Base-by-base conservation (phyloP, 37 sponge, comb jelly and placozoan species). In the Eunapius fragilis region DNA sequence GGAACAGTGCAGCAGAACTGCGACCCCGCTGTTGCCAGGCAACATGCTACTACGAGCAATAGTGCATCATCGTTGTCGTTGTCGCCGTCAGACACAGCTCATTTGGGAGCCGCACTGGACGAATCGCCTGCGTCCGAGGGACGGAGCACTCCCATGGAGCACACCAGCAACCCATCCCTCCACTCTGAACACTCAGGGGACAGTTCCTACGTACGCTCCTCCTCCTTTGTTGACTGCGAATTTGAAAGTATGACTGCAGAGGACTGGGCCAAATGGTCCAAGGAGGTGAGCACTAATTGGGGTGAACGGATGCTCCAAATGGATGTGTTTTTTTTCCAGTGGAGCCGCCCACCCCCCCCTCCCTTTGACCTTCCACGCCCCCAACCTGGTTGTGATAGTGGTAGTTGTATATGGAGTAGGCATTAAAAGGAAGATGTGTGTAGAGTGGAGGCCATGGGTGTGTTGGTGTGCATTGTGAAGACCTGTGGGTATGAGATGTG, bases 221-320 rank as follows among this genome's bases (percentile, higher is more conserved):
- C 25, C 75, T 14, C 76, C 71, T 10, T 70, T 71, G n/a, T 78
- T 82, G 71, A 83, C 77, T 17, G 12, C 48, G 30, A 48, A 25
- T 25, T 30, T 87, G 82, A 82, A 87, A 26, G 77, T 72, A 23
- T 28, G 49, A 11, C 24, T 2, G 17, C 85, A 49, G 37, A 68
- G 2, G 88, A 88, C 36, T 82, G 83, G 83, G 31, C 78, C 23
- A 77, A 75, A 17, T 88, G 88, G 88, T 67, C 34, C 70, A 67
- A 80, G 31, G 68, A 72, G 31, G 31, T 72, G 25, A 22, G 31
- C 12, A 25, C 11, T 70, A 30, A 13, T 70, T 30, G 71, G 71
- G 28, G 71, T 30, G 11, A 3, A 7, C 47, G 9, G 47, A 45
- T 45, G 47, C 47, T 45, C 47, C 9, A 11, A 9, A 45, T 45